Conservation (phyloP, 2,888 invertebrate species). For the Drosophila ustulata region DNA sequence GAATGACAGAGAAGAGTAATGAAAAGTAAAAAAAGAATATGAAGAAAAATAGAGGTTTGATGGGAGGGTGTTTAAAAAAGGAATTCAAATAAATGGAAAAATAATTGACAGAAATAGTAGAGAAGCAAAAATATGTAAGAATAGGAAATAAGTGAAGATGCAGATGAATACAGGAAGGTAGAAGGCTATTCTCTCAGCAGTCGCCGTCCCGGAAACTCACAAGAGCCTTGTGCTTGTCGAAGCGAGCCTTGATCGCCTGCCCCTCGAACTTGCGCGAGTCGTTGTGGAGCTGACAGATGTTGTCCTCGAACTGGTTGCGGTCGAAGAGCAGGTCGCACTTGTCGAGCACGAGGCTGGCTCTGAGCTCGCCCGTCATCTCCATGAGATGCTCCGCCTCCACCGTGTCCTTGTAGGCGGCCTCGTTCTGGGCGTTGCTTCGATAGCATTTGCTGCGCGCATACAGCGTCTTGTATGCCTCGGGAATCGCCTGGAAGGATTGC, state of each 20-base stretch:
- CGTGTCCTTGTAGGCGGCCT: slow-evolving; percentile 66
- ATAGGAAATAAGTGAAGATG: not conserved
- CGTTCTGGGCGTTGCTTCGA: slow-evolving; percentile 66
- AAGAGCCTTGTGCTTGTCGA: slow-evolving; percentile 13
- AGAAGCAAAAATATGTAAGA: too few species aligned
- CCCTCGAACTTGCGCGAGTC: slow-evolving; percentile 45
- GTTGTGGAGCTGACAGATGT: slow-evolving; percentile 61
- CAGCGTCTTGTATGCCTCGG: not conserved
- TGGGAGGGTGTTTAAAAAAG: too few species aligned
- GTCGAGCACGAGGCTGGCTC: slow-evolving; percentile 52
- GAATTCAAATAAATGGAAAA: too few species aligned
- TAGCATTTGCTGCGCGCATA: slow-evolving; percentile 44
- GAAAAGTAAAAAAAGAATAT: too few species aligned
- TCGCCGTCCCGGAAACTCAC: slow-evolving; percentile 25
- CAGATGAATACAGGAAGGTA: not conserved
- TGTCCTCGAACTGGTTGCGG: slow-evolving; percentile 76
- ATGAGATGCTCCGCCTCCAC: slow-evolving; percentile 51
- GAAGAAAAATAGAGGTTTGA: too few species aligned
- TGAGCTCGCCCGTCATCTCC: not conserved
- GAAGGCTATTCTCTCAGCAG: not conserved
- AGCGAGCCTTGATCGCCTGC: not conserved
- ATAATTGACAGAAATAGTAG: too few species aligned
- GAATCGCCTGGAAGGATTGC: not conserved
- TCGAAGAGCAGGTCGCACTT: slow-evolving; percentile 77
- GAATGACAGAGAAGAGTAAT: too few species aligned